Base-by-base conservation (phyloP, 2,797 vertebrate species). In the Hozukius guyotensis region DNA sequence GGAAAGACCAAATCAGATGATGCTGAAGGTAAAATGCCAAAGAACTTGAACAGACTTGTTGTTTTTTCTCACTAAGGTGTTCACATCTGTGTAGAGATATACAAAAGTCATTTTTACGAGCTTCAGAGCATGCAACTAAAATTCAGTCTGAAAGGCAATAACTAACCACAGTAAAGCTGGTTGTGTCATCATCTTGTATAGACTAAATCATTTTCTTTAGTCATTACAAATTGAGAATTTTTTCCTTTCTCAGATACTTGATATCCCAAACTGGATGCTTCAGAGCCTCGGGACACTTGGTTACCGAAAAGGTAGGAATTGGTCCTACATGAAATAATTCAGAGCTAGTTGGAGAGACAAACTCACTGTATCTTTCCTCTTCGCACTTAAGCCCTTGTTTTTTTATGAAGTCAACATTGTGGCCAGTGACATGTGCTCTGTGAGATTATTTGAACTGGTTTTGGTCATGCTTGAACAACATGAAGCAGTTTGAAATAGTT, bases 21-120 rank as follows among this genome's bases (percentile, higher is more conserved):
- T 7, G 8, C 13, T 94, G 49, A 91, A 90, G 90, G 93, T 94
- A 82, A 86, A 74, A 73, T 4, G 2, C 12, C 5, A 55, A 13
- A 61, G 11, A 24, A 36, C 8, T 14, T 55, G 4, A 38, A 32
- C 9, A 11, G 2, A 34, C 27, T 11, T 64, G 20, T 36, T 34
- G 12, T 64, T 22, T 22, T 14, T 67, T 22, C 27, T 10, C 38
- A 14, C 25, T 10, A 2, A 31, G 1, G 3, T 69, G 4, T 22
- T 67, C 16, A 34, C 31, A 8, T 65, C 12, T 38, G 25, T 70
- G 32, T n/a, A 42, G 31, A 63, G 22, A 55, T 53, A 5, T 11
- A 29, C 24, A 32, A 18, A 77, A 31, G 12, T 24, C 0, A 25
- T 13, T 56, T 20, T 20, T 60, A 18, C 16, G 7, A 77, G 27